Percentiles rank a stretch among this genome's conserved stretches.
phyloP scores from a whole-genome alignment of 2,888 invertebrate genomes.

The Hypercompe scribonia region DNA sequence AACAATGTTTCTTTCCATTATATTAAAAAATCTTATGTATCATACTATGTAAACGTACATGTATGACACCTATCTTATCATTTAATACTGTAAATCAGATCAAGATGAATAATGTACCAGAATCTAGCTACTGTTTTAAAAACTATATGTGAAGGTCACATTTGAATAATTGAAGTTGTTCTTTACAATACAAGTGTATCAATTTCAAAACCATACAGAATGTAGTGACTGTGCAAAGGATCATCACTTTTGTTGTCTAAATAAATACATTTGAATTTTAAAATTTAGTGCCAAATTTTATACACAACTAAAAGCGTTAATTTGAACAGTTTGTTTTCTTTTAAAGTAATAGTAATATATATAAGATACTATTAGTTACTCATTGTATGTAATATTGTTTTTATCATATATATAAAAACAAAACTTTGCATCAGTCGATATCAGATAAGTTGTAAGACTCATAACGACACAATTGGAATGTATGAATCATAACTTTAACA shows the following conservation, averaged over 20 bases:
- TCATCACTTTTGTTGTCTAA: neutral
- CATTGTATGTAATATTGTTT: neutral
- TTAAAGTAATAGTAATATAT: neutral
- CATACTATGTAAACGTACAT: slow-evolving; percentile 22
- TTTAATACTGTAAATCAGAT: slow-evolving; percentile 32
- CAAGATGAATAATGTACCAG: slow-evolving; percentile 8
- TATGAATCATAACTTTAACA: slow-evolving; percentile 50
- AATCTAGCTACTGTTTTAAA: slow-evolving; percentile 28
- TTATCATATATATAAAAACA: neutral
- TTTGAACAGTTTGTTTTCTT: slow-evolving; percentile 3
- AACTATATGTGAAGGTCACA: slow-evolving; percentile 40
- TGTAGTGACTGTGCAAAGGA: slow-evolving; percentile 40
- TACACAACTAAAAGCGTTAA: slow-evolving; percentile 1
- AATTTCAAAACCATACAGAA: slow-evolving; percentile 32
- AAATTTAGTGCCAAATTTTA: slow-evolving; percentile 60
- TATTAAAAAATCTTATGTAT: slow-evolving; percentile 13
- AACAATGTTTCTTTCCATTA: slow-evolving; percentile 39
- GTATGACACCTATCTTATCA: slow-evolving; percentile 41
- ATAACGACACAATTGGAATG: slow-evolving; percentile 38
- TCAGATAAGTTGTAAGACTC: slow-evolving; percentile 31
- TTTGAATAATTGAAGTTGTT: slow-evolving; percentile 7
- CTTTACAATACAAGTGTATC: slow-evolving; percentile 30
- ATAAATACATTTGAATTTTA: slow-evolving; percentile 22
- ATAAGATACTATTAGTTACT: neutral
- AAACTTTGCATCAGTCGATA: neutral